Evolutionary conservation across 2,113 vertebrate species (phyloP), one percentile per base, ranked within the genome.

Genomic region (Eulemur rufifrons): DNA sequence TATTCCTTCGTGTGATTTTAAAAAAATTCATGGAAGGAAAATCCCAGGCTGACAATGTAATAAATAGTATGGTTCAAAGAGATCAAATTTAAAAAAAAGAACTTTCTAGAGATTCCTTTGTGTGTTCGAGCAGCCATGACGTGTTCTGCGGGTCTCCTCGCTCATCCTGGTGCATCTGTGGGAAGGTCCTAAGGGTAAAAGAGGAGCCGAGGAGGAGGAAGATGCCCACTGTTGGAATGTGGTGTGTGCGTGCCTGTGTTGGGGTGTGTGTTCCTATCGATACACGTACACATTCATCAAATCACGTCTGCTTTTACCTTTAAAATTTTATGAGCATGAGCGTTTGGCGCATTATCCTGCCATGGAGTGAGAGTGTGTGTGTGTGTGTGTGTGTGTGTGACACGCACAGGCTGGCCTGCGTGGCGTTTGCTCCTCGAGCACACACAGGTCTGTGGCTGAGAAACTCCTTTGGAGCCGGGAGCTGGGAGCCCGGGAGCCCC

Each of bases 301-400:
- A 98, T 98, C 98, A 98, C 98, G 98, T 98, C 98, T 99, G 97
- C 98, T 99, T 99, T 99, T 98, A 98, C 98, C 98, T 98, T 98
- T 98, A 98, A 98, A 99, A 98, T 98, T 98, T 98, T 98, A 99
- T 98, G 99, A 98, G 98, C 68, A 12, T 64, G 97, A 98, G 98
- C 98, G 98, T 99, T 98, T 98, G 99, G 98, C 61, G 77, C 97
- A 96, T 98, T 98, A 97, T 97, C 90, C 98, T 98, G 98, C 98
- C 95, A 97, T 61, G 63, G 98, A 96, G 96, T 93, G 39, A 50
- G 90, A 23, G 64, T 18, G 59, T 69, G 50, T 56, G 54, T 21
- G n/a, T 2, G 37, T 2, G 18, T 1, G n/a, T 2, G 23, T 2
- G 20, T 1, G 3, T 0, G n/a, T 17, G 39, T 9, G 6, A 39